These are phyloP conservation scores for Hirudinaria manillensis DNA, from an alignment of 2,888 invertebrate genomes.

Conservation along the genomic window DNA sequence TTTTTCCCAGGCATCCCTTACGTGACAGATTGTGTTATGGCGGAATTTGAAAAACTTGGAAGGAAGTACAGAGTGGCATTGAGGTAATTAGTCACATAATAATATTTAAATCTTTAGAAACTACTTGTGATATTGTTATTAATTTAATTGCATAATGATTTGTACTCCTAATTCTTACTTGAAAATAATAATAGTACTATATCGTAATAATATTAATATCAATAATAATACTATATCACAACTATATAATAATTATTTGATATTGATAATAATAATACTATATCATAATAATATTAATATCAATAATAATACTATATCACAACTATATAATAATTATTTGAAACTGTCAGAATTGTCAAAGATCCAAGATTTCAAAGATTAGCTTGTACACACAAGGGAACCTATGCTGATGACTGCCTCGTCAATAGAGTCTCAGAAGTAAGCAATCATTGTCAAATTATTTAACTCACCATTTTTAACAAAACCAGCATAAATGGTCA, in stretches of 20 bases:
- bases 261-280: no score
- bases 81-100: constrained; percentile 55
- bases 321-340: no score
- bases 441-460: neutral
- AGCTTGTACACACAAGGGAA: constrained; percentile 89
- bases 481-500: no score
- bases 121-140: neutral
- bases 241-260: no score
- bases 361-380: constrained; percentile 88
- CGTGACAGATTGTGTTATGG: constrained; percentile 94
- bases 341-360: constrained; percentile 68
- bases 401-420: constrained; percentile 97
- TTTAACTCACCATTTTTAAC: neutral
- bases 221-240: no score
- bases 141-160: no score
- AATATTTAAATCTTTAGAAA: neutral
- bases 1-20: constrained; percentile 75
- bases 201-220: no score
- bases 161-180: no score
- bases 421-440: constrained; percentile 85
- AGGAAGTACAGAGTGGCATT: constrained; percentile 88
- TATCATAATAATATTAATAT: neutral
- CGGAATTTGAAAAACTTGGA: constrained; percentile 92
- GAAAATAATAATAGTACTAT: no score
- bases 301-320: no score